Evolutionary conservation across 2,888 invertebrate species (phyloP).

Genomic region (Aspidapion aeneum): DNA sequence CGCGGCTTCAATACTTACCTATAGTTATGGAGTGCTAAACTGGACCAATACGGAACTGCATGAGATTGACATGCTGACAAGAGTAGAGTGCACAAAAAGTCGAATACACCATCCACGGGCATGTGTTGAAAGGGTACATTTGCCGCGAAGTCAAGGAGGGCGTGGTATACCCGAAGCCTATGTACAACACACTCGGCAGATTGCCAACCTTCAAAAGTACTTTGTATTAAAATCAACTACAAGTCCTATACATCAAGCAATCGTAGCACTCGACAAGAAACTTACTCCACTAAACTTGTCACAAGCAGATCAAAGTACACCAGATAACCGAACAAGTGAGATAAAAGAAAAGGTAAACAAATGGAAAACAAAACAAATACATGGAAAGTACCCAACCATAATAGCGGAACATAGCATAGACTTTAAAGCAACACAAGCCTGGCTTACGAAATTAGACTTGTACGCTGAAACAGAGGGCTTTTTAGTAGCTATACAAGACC

Average conservation of each 20-base stretch:
- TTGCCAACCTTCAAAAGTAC: background rate
- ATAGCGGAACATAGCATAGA: background rate
- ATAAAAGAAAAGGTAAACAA: background rate
- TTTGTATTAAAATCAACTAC: background rate
- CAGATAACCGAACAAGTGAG: background rate
- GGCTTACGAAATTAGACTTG: background rate
- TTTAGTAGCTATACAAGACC: background rate
- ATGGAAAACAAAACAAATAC: background rate
- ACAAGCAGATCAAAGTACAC: background rate
- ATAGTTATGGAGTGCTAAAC: background rate
- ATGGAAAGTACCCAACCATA: background rate
- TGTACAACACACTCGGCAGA: background rate
- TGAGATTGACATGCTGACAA: background rate
- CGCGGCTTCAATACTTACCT: background rate
- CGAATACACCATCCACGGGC: background rate
- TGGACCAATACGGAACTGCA: background rate
- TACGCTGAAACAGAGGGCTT: background rate
- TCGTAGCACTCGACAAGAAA: background rate
- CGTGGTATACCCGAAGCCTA: background rate
- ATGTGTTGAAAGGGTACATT: background rate
- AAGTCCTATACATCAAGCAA: background rate
- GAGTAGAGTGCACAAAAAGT: background rate
- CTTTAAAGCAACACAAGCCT: background rate
- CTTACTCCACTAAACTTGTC: constrained; percentile 1
- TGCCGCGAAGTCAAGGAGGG: background rate